Base-by-base conservation (phyloP, 2,113 vertebrate genomes). In the Leptobrachium ailaonicum region DNA sequence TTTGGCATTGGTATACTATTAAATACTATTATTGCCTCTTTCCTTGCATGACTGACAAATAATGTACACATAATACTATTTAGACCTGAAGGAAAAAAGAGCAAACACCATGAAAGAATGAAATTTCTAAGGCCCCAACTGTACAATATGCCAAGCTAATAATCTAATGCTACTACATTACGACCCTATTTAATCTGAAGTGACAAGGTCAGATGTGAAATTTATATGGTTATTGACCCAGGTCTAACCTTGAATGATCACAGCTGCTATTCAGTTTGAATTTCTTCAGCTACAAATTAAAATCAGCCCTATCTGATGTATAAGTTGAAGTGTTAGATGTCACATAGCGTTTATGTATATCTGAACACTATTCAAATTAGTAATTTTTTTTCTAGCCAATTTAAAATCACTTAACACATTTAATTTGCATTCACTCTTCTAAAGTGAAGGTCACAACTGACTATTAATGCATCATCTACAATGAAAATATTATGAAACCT, bases 191-290 rank as follows among this genome's bases (percentile, higher is more conserved):
- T 72, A 77, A 58, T 64, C 32, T 66, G 58, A 13, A 71, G 43
- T 60, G 66, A 63, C 56, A 78, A 71, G 76, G 68, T 78, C 66
- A 78, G 32, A 71, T 71, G 67, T 71, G 58, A 71, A 64, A 63
- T 71, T 64, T 50, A 43, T 63, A 71, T 53, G 20, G 32, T 63
- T 79, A 41, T 50, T 64, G 56, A 71, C 54, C 42, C 58, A 53
- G 69, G 13, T 10, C 6, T 40, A 71, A 64, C 43, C 60, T 64
- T 54, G 10, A 6, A 7, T 62, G 9, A 78, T 63, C 42, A 71
- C n/a, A 50, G 60, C 56, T 41, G 40, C 20, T 71, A 63, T 79
- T 72, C 68, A 64, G 12, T 71, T 63, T 63, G 41, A 47, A 72
- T 72, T 79, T 71, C 50, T 40, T 64, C n/a, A 72, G 54, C 11